Evolutionary conservation across 1,140 invertebrate species (phyloP).

Genomic region (Paramacrobiotus metropolitanus): DNA sequence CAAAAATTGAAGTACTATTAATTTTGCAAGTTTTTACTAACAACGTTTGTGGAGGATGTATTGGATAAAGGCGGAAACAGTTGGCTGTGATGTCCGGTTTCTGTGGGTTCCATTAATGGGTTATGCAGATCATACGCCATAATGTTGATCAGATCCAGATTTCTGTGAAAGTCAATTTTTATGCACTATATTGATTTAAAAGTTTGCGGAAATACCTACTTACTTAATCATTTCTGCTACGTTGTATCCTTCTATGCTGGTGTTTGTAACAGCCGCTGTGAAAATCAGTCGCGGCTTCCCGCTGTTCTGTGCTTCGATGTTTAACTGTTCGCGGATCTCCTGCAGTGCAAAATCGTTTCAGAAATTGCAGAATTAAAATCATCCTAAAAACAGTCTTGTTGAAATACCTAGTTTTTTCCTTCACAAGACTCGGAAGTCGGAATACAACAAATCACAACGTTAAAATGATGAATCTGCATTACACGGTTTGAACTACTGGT

Average conservation of each 20-base stretch:
- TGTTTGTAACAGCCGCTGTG: slow-evolving; percentile 45
- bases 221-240: background rate
- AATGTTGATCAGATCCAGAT: slow-evolving; percentile 71
- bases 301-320: slow-evolving; percentile 55
- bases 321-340: slow-evolving; percentile 62
- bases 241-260: background rate
- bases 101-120: background rate
- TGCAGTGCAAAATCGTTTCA: slow-evolving; percentile 26
- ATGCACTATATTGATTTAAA: background rate
- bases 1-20: background rate
- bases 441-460: too few relatives aligned
- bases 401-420: too few relatives aligned
- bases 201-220: background rate
- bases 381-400: too few relatives aligned
- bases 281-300: slow-evolving; percentile 53
- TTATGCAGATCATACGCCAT: slow-evolving; percentile 80
- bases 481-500: background rate
- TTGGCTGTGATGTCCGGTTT: background rate
- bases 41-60: background rate
- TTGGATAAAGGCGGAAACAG: background rate
- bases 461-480: too few relatives aligned
- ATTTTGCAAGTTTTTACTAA: background rate
- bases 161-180: slow-evolving; percentile 22
- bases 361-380: too few relatives aligned
- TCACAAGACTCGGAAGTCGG: too few relatives aligned